Base-by-base conservation (phyloP, 2,797 vertebrate species). In the Pseudocheirus occidentalis region DNA sequence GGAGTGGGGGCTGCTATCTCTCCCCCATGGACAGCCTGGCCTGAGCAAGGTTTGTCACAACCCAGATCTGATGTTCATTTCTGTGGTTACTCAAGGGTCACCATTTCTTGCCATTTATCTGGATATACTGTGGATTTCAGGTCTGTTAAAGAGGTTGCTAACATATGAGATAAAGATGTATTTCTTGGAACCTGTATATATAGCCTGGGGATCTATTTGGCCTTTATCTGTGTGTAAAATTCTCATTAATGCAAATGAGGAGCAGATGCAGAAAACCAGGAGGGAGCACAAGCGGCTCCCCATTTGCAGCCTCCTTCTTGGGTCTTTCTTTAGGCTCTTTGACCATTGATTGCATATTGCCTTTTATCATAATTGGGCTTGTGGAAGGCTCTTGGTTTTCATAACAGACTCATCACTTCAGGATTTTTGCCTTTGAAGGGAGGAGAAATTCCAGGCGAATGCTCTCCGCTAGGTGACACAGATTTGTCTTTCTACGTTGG, bases 91-190 rank as follows among this genome's bases (percentile, higher is more conserved):
- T 10, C 57, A 12, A 34, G 90, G 28, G 14, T 59, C 21, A 12
- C 29, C 57, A 91, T 95, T 92, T 90, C 89, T 96, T 59, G 7
- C 90, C 55, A 9, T 59, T 94, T 97, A 55, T 92, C 93, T 95
- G 66, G 55, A 92, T 94, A 93, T 46, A 52, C 3, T 97, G 55
- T 94, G 93, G 21, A 92, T 96, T 95, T 95, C 93, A 94, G 66
- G 21, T 90, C 54, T 31, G 62, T 73, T 62, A 93, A 96, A 81
- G 95, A 87, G 31, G 1, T 87, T 92, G 93, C 53, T 13, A 55
- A 46, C 95, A 96, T 58, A 18, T 90, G 93, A 92, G 89, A 93
- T 54, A 95, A 93, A 93, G 92, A 91, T 73, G 95, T 96, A 90
- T 50, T 29, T 93, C 96, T 95, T 95, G 73, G 92, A 94, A 58